Conservation (phyloP, 2,888 invertebrate species). For the Athetis lepigone region DNA sequence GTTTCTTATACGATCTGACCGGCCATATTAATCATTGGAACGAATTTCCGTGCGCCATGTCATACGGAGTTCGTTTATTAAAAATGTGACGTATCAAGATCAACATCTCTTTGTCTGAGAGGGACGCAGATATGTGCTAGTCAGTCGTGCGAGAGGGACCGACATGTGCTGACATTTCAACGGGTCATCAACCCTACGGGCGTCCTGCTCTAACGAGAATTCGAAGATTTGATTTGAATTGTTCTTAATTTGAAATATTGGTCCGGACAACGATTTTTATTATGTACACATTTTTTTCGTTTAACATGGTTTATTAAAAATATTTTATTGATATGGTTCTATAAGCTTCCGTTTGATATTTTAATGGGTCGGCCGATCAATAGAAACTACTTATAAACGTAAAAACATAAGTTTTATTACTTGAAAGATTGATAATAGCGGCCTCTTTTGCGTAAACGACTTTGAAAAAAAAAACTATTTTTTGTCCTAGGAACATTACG, state of each 20-base stretch:
- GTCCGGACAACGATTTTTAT: conserved; percentile 78
- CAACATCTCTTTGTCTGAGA: conserved; percentile 87
- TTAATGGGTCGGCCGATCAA: conserved; percentile 75
- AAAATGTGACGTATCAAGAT: conserved; percentile 91
- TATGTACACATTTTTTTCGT: conserved; percentile 68
- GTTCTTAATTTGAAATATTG: conserved; percentile 90
- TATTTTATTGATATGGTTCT: conserved; percentile 78
- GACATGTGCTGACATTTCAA: conserved; percentile 88
- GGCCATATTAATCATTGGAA: conserved; percentile 90
- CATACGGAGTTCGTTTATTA: conserved; percentile 90
- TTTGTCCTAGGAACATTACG: conserved; percentile 58
- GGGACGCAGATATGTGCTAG: conserved; percentile 76
- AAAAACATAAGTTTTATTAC: conserved; percentile 76
- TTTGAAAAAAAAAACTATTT: conserved; percentile 61
- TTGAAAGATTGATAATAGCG: conserved; percentile 79
- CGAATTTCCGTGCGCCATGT: conserved; percentile 90
- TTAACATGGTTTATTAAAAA: conserved; percentile 83
- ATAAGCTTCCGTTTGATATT: conserved; percentile 85
- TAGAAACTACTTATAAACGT: conserved; percentile 78
- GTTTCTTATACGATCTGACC: conserved; percentile 84
- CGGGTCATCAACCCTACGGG: conserved; percentile 90
- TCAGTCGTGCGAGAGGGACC: conserved; percentile 78
- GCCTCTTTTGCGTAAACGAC: conserved; percentile 57
- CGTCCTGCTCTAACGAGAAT: conserved; percentile 90
- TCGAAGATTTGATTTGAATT: conserved; percentile 90